Percentiles rank a stretch among this genome's conserved stretches.
These are phyloP conservation scores for Actinostola sp. DNA, from an alignment of 92 coral and sea anemone genomes.

Conservation along the genomic window DNA sequence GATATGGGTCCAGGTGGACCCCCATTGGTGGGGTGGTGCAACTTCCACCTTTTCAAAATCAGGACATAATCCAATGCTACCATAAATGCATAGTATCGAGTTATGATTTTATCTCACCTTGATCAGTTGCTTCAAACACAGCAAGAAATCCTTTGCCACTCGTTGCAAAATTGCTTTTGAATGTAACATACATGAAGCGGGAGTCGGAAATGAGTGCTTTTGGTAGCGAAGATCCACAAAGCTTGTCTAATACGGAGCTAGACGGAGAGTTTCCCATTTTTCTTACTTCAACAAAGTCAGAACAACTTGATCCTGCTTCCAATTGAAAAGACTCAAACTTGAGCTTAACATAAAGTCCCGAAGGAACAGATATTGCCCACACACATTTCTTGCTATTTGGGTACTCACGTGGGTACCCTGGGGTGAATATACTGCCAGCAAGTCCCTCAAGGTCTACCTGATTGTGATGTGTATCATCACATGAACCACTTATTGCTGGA, in stretches of 20 bases:
- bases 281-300: slow-evolving; percentile 32
- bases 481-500: slow-evolving; percentile 31
- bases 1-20: too few species aligned
- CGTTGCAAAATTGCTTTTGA: slow-evolving; percentile 21
- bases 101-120: too few species aligned
- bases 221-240: slow-evolving; percentile 31
- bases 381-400: slow-evolving; percentile 31
- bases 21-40: too few species aligned
- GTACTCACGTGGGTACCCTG: slow-evolving; percentile 39
- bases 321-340: slow-evolving; percentile 30
- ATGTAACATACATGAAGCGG: slow-evolving; percentile 28
- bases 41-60: too few species aligned
- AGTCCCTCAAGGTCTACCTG: background rate
- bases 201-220: background rate
- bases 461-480: slow-evolving; percentile 16
- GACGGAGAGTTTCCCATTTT: slow-evolving; percentile 11
- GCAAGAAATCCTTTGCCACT: slow-evolving; percentile 48
- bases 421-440: slow-evolving; percentile 39
- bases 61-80: too few species aligned
- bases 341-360: slow-evolving; percentile 22
- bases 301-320: slow-evolving; percentile 17
- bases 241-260: slow-evolving; percentile 9
- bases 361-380: slow-evolving; percentile 37
- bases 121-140: slow-evolving; percentile 33
- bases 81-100: too few species aligned